These are phyloP conservation scores for Butorides virescens DNA, from an alignment of 2,113 vertebrate species.

Conservation along the genomic window DNA sequence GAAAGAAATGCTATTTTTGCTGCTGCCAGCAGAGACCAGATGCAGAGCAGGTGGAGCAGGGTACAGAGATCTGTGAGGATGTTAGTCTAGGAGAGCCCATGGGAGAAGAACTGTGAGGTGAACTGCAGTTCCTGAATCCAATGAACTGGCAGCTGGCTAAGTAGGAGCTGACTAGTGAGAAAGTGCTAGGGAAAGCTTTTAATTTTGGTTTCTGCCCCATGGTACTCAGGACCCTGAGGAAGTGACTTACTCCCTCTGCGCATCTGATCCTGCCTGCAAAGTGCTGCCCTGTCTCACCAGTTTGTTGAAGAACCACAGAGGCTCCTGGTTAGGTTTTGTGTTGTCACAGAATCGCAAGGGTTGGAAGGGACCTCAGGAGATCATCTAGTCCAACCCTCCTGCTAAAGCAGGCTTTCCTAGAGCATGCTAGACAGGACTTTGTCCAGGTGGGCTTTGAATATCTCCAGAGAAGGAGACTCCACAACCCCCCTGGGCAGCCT, in stretches of 20 bases:
- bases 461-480: too few species aligned
- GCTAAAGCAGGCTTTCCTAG: too few species aligned
- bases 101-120: not conserved
- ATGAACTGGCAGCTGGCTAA: not conserved
- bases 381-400: too few species aligned
- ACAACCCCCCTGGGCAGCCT: too few species aligned
- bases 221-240: not conserved
- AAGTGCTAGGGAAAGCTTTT: not conserved
- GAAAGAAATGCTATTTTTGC: slow-evolving; percentile 34
- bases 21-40: not conserved
- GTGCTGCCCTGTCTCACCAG: not conserved
- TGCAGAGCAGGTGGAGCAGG: slow-evolving; percentile 15
- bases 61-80: not conserved
- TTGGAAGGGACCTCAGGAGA: too few species aligned
- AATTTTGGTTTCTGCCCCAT: not conserved
- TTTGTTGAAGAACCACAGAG: not conserved
- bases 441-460: too few species aligned
- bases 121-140: not conserved
- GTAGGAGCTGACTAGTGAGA: not conserved
- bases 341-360: too few species aligned
- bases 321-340: not conserved
- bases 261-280: not conserved
- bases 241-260: not conserved
- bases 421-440: too few species aligned
- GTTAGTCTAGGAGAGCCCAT: not conserved